Percentiles rank a stretch among this genome's conserved stretches.
Conservation (phyloP, 2,797 vertebrate species). For the Halcyon smyrnensis region DNA sequence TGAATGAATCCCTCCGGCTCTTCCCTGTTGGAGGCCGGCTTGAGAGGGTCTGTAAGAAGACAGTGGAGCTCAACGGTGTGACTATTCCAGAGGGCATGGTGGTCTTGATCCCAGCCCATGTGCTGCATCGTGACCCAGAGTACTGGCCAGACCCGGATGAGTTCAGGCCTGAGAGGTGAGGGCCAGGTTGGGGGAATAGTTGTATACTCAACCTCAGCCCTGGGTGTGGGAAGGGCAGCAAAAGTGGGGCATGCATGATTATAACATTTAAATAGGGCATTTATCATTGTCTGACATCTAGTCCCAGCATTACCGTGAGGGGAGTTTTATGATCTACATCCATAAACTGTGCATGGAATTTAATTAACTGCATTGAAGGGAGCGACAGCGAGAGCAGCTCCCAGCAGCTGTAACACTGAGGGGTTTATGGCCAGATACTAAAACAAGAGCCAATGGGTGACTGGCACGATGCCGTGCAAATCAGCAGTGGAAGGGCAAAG, state of each 20-base stretch:
- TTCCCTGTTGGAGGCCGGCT: constrained; percentile 66
- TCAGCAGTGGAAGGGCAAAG: constrained; percentile 61
- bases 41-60: constrained; percentile 81
- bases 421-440: constrained; percentile 75
- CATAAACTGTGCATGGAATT: constrained; percentile 68
- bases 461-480: constrained; percentile 56
- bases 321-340: constrained; percentile 72
- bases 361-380: constrained; percentile 73
- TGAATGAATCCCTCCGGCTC: constrained; percentile 79
- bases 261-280: constrained; percentile 49
- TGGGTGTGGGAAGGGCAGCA: constrained; percentile 1
- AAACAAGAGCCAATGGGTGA: constrained; percentile 62
- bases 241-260: neutral
- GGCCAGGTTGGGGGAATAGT: neutral
- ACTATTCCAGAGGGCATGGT: constrained; percentile 76
- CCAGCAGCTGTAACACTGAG: constrained; percentile 65
- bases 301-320: constrained; percentile 43
- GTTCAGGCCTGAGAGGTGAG: constrained; percentile 84
- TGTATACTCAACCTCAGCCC: neutral
- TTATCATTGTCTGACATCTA: constrained; percentile 62
- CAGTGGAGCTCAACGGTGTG: constrained; percentile 76
- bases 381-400: constrained; percentile 51
- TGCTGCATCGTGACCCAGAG: constrained; percentile 73
- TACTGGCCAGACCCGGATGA: constrained; percentile 80
- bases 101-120: constrained; percentile 71